These are phyloP conservation scores for Microcebus griseorufus DNA, from an alignment of 2,113 vertebrate species.

Conservation along the genomic window DNA sequence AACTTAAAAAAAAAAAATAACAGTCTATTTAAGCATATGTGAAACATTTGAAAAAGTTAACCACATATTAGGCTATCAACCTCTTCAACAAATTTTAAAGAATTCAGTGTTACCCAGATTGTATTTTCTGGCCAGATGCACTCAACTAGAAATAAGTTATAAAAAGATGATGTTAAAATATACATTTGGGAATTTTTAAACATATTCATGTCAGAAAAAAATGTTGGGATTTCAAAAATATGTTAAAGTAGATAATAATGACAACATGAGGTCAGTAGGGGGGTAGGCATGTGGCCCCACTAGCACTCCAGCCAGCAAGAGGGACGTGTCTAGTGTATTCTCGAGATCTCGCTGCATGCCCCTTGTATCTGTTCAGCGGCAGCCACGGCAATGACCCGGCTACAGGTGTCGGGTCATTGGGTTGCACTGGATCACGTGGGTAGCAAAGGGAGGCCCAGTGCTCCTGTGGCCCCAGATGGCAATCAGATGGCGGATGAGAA, in stretches of 20 bases:
- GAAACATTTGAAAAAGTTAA: conserved; percentile 19
- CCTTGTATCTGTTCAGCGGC: too few relatives aligned
- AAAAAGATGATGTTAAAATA: background rate
- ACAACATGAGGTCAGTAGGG: background rate
- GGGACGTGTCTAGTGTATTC: too few relatives aligned
- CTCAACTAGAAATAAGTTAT: background rate
- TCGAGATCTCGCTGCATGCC: too few relatives aligned
- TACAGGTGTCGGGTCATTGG: too few relatives aligned
- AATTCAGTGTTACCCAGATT: background rate
- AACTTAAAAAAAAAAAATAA: background rate
- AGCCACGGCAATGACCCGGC: too few relatives aligned
- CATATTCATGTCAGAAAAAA: background rate
- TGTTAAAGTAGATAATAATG: background rate
- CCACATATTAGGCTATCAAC: background rate
- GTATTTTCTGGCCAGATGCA: background rate
- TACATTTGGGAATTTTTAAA: background rate
- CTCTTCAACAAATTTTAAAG: background rate
- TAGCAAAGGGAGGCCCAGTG: too few relatives aligned
- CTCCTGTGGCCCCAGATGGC: too few relatives aligned
- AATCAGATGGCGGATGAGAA: too few relatives aligned
- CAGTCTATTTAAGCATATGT: background rate
- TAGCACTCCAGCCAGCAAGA: too few relatives aligned
- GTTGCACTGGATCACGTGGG: too few relatives aligned
- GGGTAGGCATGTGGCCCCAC: too few relatives aligned
- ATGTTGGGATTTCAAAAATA: background rate